A percentile compares a stretch with the other conserved stretches of the same genome.
Evolutionary conservation across 2,888 invertebrate species (phyloP).

Genomic region (Acleris laterana): DNA sequence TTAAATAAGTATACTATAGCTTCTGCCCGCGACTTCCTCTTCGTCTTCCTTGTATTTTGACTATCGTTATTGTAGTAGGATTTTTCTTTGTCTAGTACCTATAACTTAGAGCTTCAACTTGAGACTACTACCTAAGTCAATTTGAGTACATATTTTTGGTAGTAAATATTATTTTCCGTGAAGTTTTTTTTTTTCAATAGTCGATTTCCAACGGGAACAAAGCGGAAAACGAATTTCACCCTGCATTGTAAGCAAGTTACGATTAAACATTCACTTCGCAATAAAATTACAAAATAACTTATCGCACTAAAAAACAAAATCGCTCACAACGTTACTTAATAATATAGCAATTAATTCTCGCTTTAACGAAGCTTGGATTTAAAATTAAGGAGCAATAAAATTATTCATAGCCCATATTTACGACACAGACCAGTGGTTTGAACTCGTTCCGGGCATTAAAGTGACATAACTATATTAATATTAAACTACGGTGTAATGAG

Average conservation of each 20-base stretch:
- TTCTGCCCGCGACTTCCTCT: no score
- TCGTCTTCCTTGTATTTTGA: no score
- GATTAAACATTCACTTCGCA: background rate
- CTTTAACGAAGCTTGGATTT: constrained; percentile 31
- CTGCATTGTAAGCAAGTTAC: background rate
- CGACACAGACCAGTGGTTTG: constrained; percentile 26
- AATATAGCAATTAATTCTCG: constrained; percentile 28
- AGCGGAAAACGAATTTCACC: no score
- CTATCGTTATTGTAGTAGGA: no score
- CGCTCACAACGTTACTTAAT: constrained; percentile 25
- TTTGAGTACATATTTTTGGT: no score
- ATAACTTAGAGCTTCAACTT: no score
- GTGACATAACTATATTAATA: constrained; percentile 34
- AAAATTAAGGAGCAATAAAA: constrained; percentile 32
- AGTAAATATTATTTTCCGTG: no score
- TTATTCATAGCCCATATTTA: constrained; percentile 31
- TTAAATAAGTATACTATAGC: no score
- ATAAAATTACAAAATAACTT: background rate
- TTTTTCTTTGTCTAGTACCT: no score
- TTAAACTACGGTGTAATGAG: constrained; percentile 21
- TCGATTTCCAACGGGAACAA: no score
- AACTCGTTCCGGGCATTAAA: constrained; percentile 29
- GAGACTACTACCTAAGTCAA: no score
- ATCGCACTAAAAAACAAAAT: constrained; percentile 22
- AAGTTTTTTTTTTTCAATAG: no score